phyloP scores from a whole-genome alignment of 2,888 invertebrate genomes.

The Fragum sueziense region DNA sequence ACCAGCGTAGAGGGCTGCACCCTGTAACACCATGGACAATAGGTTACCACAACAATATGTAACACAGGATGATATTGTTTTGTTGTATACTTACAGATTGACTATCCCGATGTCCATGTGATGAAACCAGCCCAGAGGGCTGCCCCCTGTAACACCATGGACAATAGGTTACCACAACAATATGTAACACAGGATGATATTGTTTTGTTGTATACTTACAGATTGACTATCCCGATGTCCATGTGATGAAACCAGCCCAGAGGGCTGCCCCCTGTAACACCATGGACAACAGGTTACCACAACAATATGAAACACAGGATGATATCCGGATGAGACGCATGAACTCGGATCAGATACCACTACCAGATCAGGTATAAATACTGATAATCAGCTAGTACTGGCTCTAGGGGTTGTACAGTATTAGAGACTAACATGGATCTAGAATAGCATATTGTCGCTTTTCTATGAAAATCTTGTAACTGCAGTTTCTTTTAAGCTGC shows the following conservation, averaged over 20 bases:
- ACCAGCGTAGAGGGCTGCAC: constrained; percentile 67
- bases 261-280: constrained; percentile 62
- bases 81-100: constrained; percentile 85
- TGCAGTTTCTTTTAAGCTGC: too few relatives aligned
- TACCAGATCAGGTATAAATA: constrained; percentile 71
- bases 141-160: constrained; percentile 66
- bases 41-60: constrained; percentile 79
- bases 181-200: not conserved
- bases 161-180: constrained; percentile 78
- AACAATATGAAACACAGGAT: constrained; percentile 75
- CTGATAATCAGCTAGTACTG: too few relatives aligned
- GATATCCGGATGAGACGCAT: constrained; percentile 69
- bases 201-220: constrained; percentile 80
- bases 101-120: constrained; percentile 86
- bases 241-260: constrained; percentile 77
- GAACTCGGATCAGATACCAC: constrained; percentile 74
- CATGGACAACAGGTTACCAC: constrained; percentile 77
- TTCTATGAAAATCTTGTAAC: too few relatives aligned
- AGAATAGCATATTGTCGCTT: too few relatives aligned
- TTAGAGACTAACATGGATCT: too few relatives aligned
- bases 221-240: constrained; percentile 89
- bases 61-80: constrained; percentile 61
- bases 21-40: constrained; percentile 71
- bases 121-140: constrained; percentile 76
- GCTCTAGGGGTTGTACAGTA: too few relatives aligned